Evolutionary conservation across 2,113 vertebrate species (phyloP).

Genomic region (Spheniscus mendiculus): DNA sequence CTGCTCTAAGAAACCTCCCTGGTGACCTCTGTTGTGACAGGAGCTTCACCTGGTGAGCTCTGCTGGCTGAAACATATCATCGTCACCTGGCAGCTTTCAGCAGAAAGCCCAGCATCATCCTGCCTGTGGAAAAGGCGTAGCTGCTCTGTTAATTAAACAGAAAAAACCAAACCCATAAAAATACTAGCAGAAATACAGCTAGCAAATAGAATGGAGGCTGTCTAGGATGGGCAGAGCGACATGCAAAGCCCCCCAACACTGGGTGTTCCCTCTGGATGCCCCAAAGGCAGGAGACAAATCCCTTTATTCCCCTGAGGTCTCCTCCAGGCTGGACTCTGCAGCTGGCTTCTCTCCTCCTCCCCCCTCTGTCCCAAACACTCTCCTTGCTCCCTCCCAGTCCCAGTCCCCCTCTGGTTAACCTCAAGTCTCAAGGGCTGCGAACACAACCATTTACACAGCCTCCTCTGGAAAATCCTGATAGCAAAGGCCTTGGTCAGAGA

Average conservation of each 20-base stretch:
- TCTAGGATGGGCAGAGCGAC: neutral
- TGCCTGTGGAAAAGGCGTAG: neutral
- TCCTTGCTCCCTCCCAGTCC: neutral
- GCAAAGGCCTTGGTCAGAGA: neutral
- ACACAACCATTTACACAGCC: neutral
- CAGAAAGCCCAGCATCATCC: conserved; percentile 11
- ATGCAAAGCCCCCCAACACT: neutral
- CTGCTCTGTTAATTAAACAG: conserved; percentile 14
- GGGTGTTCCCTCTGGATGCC: no score
- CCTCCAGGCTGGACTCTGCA: neutral
- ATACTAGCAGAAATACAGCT: neutral
- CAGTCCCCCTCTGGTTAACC: neutral
- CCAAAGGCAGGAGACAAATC: neutral
- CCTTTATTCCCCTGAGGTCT: neutral
- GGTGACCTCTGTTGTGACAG: neutral
- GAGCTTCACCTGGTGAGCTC: neutral
- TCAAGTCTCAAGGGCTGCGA: neutral
- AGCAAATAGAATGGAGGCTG: neutral
- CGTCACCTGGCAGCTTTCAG: neutral
- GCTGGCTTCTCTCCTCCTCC: neutral
- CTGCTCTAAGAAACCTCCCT: neutral
- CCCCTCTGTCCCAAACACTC: neutral
- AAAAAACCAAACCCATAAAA: conserved; percentile 13
- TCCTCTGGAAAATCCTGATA: neutral
- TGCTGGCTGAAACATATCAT: conserved; percentile 7